A percentile compares a stretch with the other conserved stretches of the same genome.
These are phyloP conservation scores for Aselliscus stoliczkanus DNA, from an alignment of 2,797 vertebrate species.

Conservation along the genomic window DNA sequence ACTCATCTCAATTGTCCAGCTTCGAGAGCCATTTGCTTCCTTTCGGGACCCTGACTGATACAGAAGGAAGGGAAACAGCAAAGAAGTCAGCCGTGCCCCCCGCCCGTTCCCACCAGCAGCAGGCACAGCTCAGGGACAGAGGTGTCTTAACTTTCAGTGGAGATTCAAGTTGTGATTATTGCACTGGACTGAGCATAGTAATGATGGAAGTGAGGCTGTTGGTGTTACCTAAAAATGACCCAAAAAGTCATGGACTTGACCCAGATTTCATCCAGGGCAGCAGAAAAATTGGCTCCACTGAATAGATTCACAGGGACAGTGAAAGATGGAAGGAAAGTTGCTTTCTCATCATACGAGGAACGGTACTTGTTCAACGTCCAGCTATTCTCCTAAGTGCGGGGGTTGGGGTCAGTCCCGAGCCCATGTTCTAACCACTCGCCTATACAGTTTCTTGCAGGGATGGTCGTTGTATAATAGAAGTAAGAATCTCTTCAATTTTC, in stretches of 20 bases:
- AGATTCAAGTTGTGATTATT: background rate
- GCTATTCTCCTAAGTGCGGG: background rate
- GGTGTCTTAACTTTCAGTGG: fast-evolving
- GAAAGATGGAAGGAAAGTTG: background rate
- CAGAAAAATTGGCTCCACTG: background rate
- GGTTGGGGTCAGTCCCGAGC: background rate
- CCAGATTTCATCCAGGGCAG: background rate
- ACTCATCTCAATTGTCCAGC: background rate
- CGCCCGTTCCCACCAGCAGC: background rate
- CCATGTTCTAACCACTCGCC: background rate
- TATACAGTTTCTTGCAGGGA: background rate
- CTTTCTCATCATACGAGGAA: background rate
- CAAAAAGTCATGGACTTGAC: background rate
- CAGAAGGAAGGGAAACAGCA: background rate
- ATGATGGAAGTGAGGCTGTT: background rate
- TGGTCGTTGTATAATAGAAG: fast-evolving
- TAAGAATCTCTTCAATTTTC: background rate
- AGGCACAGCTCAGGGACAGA: background rate
- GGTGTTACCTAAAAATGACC: background rate
- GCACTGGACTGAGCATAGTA: background rate
- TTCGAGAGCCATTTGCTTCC: background rate
- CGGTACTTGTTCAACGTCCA: background rate
- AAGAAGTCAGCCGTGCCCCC: background rate
- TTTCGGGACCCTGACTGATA: background rate
- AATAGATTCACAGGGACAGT: background rate